phyloP scores from a whole-genome alignment of 1,140 invertebrate species.

The Leptopilina boulardi region DNA sequence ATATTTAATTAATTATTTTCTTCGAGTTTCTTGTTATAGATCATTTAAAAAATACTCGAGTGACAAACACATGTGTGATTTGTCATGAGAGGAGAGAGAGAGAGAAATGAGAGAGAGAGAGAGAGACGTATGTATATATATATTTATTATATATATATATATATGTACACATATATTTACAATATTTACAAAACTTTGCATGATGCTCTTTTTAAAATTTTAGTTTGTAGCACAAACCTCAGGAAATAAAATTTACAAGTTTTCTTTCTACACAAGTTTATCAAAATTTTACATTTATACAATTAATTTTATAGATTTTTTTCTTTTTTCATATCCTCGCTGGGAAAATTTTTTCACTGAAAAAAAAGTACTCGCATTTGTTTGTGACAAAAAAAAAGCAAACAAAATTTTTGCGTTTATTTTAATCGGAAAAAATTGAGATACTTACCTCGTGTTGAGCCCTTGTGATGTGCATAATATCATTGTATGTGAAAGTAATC shows the following conservation, averaged over 20 bases:
- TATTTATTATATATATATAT: conserved; percentile 41
- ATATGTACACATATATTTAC: conserved; percentile 50
- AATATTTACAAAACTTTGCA: conserved; percentile 62
- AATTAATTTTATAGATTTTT: conserved; percentile 32
- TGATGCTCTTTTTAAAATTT: conserved; percentile 67
- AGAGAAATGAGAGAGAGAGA: conserved; percentile 37
- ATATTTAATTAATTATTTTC: background rate
- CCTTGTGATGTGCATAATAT: conserved; percentile 56
- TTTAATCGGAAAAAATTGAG: too few relatives aligned
- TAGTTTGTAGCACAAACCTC: conserved; percentile 66
- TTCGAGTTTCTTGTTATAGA: conserved; percentile 30
- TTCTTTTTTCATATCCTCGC: conserved; percentile 40
- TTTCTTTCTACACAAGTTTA: conserved; percentile 55
- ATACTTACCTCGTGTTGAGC: conserved; percentile 45
- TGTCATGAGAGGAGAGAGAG: conserved; percentile 37
- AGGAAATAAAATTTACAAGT: conserved; percentile 67
- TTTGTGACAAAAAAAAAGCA: conserved; percentile 41
- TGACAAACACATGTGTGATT: conserved; percentile 28
- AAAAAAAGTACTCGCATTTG: conserved; percentile 44
- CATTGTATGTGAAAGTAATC: conserved; percentile 41
- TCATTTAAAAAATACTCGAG: conserved; percentile 41
- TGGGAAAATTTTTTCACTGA: conserved; percentile 32
- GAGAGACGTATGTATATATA: conserved; percentile 48
- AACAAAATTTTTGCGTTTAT: background rate
- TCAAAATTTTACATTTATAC: conserved; percentile 35